Base-by-base conservation (phyloP, 2,797 vertebrate genomes). In the Sebastes elongatus region DNA sequence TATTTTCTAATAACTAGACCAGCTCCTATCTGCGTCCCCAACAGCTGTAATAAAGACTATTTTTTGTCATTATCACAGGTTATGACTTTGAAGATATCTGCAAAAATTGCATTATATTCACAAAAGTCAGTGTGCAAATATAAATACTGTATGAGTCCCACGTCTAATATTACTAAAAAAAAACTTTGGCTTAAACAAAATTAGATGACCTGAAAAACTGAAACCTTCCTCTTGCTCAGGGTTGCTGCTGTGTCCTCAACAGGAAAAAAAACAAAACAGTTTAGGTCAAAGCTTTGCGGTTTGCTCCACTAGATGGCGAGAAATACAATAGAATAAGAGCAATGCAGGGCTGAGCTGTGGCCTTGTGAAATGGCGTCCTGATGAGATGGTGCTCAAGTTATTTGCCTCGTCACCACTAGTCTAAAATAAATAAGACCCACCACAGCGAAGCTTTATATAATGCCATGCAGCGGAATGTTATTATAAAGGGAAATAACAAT, bases 351-450 rank as follows among this genome's bases (percentile, higher is more conserved):
- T 2, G 35, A 72, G 60, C 55, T 13, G 64, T 18, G 83, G 89
- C 82, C 91, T 90, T 93, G 85, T 92, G 94, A 95, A 95, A 95
- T 95, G 94, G 94, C 94, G 94, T 94, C 94, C 90, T 78, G 90
- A 84, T 66, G 91, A 92, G 91, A 94, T 89, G 91, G 92, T 87
- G 88, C 77, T 86, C 30, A 89, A 90, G 65, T 94, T 89, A 87
- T 90, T 82, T 85, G 78, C 84, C 75, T 83, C 72, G 84, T 85
- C 85, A 81, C 87, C 76, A 80, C 81, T 74, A 72, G 73, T 83
- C 64, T 38, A n/a, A 63, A 74, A 77, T 60, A 74, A 86, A 55
- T 13, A 42, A 42, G 5, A 62, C 46, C 20, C 0, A 5, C 22
- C 0, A 4, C 23, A 5, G 18, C 28, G 25, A 65, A 16, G 35